These are phyloP conservation scores for Zele albiditarsus DNA, from an alignment of 2,888 invertebrate species.

Conservation along the genomic window DNA sequence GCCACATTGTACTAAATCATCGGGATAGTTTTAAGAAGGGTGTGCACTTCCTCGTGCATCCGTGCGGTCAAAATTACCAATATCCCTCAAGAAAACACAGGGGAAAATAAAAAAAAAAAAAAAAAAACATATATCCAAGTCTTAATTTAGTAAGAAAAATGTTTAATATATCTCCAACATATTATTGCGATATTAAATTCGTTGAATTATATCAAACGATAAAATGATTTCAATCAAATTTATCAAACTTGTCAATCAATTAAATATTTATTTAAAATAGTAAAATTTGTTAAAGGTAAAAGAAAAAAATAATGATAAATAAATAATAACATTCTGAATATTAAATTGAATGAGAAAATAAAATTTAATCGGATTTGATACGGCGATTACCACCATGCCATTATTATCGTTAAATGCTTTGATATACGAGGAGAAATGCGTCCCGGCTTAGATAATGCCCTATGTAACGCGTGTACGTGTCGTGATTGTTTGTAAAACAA, in stretches of 20 bases:
- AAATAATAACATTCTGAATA: background rate
- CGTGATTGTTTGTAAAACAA: slow-evolving; percentile 51
- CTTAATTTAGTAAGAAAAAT: background rate
- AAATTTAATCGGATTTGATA: slow-evolving; percentile 18
- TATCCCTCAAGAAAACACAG: background rate
- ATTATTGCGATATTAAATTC: no score
- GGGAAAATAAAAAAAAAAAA: background rate
- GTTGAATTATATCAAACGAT: no score
- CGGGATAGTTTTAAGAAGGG: slow-evolving; percentile 36
- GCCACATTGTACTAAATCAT: slow-evolving; percentile 26
- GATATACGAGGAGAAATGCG: slow-evolving; percentile 47
- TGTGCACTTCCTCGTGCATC: slow-evolving; percentile 40
- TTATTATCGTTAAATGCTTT: slow-evolving; percentile 47
- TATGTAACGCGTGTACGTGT: slow-evolving; percentile 46
- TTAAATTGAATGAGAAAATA: slow-evolving; percentile 6
- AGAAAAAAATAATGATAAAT: slow-evolving; percentile 14
- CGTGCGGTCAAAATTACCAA: slow-evolving; percentile 14
- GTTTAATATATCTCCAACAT: background rate
- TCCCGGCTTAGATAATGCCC: slow-evolving; percentile 51
- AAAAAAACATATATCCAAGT: no score
- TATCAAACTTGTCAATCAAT: no score
- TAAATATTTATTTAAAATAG: background rate
- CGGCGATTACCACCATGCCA: slow-evolving; percentile 28
- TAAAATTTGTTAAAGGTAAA: background rate
- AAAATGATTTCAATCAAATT: no score